Conservation (phyloP, 1,140 invertebrate species). For the Drosophila dunni region DNA sequence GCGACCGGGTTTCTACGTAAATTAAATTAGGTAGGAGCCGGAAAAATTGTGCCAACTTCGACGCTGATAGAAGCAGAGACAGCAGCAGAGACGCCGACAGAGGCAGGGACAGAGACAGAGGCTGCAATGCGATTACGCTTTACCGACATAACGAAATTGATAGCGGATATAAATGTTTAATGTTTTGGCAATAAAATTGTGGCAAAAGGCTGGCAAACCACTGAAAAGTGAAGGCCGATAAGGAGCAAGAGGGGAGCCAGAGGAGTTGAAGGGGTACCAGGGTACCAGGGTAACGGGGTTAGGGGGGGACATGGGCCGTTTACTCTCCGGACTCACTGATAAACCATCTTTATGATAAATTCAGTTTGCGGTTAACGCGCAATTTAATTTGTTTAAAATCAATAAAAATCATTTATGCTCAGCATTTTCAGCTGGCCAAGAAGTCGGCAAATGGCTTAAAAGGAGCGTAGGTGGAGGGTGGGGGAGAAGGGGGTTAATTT, state of each 20-base stretch:
- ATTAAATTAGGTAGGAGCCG: slow-evolving; percentile 79
- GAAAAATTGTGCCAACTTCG: slow-evolving; percentile 61
- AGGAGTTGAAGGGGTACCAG: neutral
- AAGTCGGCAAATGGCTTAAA: neutral
- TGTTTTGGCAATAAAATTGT: slow-evolving; percentile 80
- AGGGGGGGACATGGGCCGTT: slow-evolving; percentile 1
- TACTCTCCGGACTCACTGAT: slow-evolving; percentile 54
- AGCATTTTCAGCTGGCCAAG: neutral
- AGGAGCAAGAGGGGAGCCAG: too few species aligned
- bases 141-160: slow-evolving; percentile 74
- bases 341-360: slow-evolving; percentile 81
- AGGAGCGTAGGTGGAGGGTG: too few species aligned
- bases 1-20: slow-evolving; percentile 70
- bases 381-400: slow-evolving; percentile 83
- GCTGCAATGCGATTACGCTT: slow-evolving; percentile 73
- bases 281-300: neutral
- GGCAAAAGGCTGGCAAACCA: slow-evolving; percentile 51
- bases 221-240: neutral
- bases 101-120: slow-evolving; percentile 4
- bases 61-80: neutral
- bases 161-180: slow-evolving; percentile 84
- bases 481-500: neutral
- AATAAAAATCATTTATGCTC: slow-evolving; percentile 72
- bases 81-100: neutral
- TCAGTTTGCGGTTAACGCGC: slow-evolving; percentile 76